Conservation (phyloP, 2,797 vertebrate genomes). For the Babyrousa celebensis region DNA sequence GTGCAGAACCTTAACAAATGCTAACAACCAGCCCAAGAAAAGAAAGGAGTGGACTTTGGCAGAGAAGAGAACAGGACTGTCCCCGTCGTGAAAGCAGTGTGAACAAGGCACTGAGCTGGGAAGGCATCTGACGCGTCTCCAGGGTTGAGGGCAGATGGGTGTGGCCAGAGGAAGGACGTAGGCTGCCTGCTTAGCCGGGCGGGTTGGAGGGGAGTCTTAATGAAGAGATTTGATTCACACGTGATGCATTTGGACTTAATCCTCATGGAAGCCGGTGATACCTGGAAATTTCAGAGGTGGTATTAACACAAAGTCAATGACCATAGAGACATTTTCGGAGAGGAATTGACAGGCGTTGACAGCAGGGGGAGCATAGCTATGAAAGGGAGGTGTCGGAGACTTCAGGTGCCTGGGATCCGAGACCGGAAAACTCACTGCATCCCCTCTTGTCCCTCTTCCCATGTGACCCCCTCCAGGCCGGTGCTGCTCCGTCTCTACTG, state of each 20-base stretch:
- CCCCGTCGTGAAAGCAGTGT: rapidly evolving
- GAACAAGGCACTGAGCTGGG: background rate
- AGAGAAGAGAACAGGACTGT: background rate
- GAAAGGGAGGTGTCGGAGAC: background rate
- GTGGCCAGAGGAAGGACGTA: background rate
- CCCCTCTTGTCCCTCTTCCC: background rate
- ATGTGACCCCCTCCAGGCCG: no score
- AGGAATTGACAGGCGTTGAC: background rate
- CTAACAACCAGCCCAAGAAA: background rate
- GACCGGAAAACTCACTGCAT: background rate
- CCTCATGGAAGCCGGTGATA: background rate
- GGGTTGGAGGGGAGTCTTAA: background rate
- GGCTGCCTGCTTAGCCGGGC: background rate
- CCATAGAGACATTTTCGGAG: background rate
- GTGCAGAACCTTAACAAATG: background rate
- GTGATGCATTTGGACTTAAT: background rate
- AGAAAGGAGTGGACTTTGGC: background rate
- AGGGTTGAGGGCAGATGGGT: background rate
- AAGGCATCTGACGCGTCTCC: background rate
- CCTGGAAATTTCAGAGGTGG: background rate
- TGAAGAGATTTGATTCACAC: background rate
- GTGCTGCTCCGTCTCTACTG: background rate
- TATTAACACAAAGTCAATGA: background rate
- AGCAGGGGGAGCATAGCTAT: background rate
- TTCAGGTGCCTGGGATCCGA: background rate